These are phyloP conservation scores for Oxyruncus cristatus DNA, from an alignment of 2,113 vertebrate genomes.

Conservation along the genomic window DNA sequence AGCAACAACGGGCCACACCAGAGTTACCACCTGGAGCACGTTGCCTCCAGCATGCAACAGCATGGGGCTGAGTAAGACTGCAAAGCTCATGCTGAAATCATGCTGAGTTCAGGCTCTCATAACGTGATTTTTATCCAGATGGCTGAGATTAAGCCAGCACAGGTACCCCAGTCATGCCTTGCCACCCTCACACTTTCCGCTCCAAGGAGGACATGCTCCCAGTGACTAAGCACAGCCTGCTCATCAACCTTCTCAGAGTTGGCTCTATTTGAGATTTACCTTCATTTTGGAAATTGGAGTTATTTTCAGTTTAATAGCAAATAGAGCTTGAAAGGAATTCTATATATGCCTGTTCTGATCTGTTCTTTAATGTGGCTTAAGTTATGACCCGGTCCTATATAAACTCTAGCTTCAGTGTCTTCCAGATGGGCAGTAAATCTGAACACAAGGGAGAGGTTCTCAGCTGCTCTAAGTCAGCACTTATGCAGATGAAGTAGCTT, in stretches of 20 bases:
- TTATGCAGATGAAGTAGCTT: neutral
- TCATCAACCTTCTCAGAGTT: neutral
- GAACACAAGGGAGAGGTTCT: conserved; percentile 1
- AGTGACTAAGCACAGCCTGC: neutral
- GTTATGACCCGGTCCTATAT: neutral
- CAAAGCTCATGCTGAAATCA: fast-evolving
- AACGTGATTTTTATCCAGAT: neutral
- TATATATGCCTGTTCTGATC: neutral
- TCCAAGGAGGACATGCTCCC: fast-evolving
- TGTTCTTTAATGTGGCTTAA: conserved; percentile 56
- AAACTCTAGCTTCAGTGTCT: conserved; percentile 11
- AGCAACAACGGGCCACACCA: neutral
- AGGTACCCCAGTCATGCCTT: neutral
- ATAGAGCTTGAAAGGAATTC: conserved; percentile 17
- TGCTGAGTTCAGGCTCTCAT: neutral
- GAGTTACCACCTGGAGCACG: neutral
- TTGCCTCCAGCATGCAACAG: neutral
- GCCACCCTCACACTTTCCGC: neutral
- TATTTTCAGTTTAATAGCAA: neutral
- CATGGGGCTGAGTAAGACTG: fast-evolving
- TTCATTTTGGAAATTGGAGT: neutral
- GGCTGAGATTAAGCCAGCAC: neutral
- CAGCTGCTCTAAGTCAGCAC: conserved; percentile 16
- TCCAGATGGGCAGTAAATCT: conserved; percentile 57
- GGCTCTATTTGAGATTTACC: neutral